Evolutionary conservation across 2,797 vertebrate genomes (phyloP).

Genomic region (Borostomias antarcticus): DNA sequence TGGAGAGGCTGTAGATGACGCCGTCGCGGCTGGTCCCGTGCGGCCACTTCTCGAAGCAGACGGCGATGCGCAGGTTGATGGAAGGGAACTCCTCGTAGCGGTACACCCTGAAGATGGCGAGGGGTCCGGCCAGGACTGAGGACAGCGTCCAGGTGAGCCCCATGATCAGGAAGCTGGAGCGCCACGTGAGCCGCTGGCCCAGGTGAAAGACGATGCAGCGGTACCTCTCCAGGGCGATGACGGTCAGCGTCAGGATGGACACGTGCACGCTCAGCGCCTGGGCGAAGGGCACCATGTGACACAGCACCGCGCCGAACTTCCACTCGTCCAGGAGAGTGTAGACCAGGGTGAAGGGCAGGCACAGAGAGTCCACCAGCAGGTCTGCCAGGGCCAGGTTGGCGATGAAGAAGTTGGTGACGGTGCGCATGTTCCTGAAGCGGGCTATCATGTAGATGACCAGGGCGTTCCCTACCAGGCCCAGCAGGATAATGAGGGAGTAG

Average conservation of each 20-base stretch:
- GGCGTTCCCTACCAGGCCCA: constrained; percentile 87
- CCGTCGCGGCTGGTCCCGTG: constrained; percentile 84
- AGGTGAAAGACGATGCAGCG: constrained; percentile 92
- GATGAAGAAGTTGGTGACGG: constrained; percentile 94
- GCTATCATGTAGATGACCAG: constrained; percentile 91
- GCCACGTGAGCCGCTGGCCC: constrained; percentile 84
- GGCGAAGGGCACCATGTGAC: constrained; percentile 88
- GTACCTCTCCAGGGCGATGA: constrained; percentile 90
- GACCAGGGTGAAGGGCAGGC: constrained; percentile 89
- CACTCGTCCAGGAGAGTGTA: constrained; percentile 91
- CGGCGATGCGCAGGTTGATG: constrained; percentile 85
- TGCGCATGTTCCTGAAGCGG: constrained; percentile 89
- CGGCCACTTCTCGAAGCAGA: constrained; percentile 93
- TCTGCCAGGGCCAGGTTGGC: constrained; percentile 92
- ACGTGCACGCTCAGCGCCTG: constrained; percentile 92
- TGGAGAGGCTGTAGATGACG: constrained; percentile 90
- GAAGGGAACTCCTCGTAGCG: constrained; percentile 85
- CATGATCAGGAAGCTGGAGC: constrained; percentile 85
- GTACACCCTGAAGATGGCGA: constrained; percentile 92
- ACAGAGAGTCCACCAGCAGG: constrained; percentile 88
- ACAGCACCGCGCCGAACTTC: constrained; percentile 89
- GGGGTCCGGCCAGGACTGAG: constrained; percentile 85
- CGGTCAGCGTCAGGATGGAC: constrained; percentile 87
- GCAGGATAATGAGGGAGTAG: constrained; percentile 88
- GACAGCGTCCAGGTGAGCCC: constrained; percentile 83